Evolutionary conservation across 35 echinoderm and acorn worm species (phyloP).

Genomic region (Nesometra sesokonis): DNA sequence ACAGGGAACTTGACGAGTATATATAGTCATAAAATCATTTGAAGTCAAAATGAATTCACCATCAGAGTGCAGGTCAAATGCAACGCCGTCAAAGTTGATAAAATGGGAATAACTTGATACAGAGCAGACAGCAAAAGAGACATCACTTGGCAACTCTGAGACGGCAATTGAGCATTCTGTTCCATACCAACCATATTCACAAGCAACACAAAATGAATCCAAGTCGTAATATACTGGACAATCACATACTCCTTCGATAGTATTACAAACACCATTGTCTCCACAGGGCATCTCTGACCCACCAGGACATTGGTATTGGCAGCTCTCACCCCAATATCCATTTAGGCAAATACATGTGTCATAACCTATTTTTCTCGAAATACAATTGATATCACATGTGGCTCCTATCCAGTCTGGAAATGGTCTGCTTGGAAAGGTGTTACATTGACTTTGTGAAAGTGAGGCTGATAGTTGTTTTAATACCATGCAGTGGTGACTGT

Average conservation of each 20-base stretch:
- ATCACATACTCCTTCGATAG: conserved; percentile 31
- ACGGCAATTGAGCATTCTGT: conserved; percentile 35
- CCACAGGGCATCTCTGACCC: conserved; percentile 53
- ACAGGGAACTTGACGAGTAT: conserved; percentile 58
- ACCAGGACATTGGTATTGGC: conserved; percentile 48
- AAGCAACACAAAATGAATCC: conserved; percentile 31
- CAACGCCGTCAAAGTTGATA: conserved; percentile 55
- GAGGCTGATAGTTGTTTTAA: not conserved
- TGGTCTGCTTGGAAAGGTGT: conserved; percentile 32
- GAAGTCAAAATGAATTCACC: conserved; percentile 56
- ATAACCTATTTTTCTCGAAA: conserved; percentile 21
- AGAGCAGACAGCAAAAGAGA: conserved; percentile 25
- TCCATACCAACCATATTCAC: conserved; percentile 45
- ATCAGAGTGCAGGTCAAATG: conserved; percentile 33
- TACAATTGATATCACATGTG: conserved; percentile 12
- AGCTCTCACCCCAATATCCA: conserved; percentile 52
- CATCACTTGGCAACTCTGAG: conserved; percentile 2
- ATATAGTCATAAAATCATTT: conserved; percentile 17
- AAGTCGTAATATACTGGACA: conserved; percentile 42
- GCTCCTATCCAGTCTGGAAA: conserved; percentile 69
- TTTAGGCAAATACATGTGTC: conserved; percentile 38
- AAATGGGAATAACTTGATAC: conserved; percentile 65
- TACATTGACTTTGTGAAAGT: conserved; percentile 50
- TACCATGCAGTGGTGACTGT: conserved; percentile 47
- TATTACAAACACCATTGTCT: conserved; percentile 42